Conservation (phyloP, 1,140 invertebrate genomes). For the Drosophila hydei region DNA sequence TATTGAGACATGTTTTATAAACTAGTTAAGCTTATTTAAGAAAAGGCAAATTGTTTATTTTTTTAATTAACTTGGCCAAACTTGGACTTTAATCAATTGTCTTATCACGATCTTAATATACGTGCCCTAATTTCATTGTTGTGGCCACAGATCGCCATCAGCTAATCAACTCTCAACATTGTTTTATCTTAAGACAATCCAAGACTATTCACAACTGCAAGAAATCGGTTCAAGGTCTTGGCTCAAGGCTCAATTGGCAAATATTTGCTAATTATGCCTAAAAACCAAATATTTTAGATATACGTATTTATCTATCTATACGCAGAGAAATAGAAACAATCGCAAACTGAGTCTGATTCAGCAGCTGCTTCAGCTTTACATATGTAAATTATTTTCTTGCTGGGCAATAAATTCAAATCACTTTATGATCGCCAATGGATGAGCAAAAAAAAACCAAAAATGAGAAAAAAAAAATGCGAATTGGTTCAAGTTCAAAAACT, state of each 20-base stretch:
- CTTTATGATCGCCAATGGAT: slow-evolving; percentile 34
- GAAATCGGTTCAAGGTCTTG: slow-evolving; percentile 68
- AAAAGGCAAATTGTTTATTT: too few relatives aligned
- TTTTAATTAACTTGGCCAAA: too few relatives aligned
- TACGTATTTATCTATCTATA: not conserved
- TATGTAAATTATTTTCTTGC: slow-evolving; percentile 72
- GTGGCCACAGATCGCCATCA: not conserved
- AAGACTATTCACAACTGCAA: slow-evolving; percentile 18
- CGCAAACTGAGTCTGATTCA: slow-evolving; percentile 40
- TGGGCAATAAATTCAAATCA: slow-evolving; percentile 55
- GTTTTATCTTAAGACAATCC: slow-evolving; percentile 22
- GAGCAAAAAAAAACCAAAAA: slow-evolving; percentile 18
- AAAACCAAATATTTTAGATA: not conserved
- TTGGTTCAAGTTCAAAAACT: slow-evolving; percentile 75
- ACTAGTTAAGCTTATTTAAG: too few relatives aligned
- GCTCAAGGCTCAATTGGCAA: slow-evolving; percentile 73
- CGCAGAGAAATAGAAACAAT: slow-evolving; percentile 10
- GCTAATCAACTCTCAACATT: slow-evolving; percentile 19
- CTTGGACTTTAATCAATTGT: too few relatives aligned
- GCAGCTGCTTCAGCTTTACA: slow-evolving; percentile 27
- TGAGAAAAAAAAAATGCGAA: slow-evolving; percentile 48
- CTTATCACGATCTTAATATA: too few relatives aligned
- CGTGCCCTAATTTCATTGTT: not conserved
- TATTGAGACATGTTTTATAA: too few relatives aligned
- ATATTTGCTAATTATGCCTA: slow-evolving; percentile 75